A percentile compares a stretch with the other conserved stretches of the same genome.
phyloP scores from a whole-genome alignment of 2,797 vertebrate species.

The Melanotaenia parkinsoni region DNA sequence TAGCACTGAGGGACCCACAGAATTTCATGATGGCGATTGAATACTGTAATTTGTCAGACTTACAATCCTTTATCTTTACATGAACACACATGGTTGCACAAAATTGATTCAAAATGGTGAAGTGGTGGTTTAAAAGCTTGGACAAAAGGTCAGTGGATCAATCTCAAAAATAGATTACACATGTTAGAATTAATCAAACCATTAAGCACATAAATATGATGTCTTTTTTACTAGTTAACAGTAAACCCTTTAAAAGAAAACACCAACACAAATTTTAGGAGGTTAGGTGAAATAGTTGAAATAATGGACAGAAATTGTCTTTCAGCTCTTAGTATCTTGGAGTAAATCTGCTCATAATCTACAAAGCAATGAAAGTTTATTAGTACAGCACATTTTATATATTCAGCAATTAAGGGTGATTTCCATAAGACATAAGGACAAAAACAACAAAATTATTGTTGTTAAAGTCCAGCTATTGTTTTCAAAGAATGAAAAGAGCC shows the following conservation, averaged over 20 bases:
- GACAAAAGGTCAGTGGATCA: background rate
- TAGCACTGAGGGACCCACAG: background rate
- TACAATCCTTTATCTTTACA: background rate
- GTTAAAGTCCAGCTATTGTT: background rate
- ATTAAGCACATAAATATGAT: background rate
- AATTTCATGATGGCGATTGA: background rate
- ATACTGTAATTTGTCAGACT: background rate
- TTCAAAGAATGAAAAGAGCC: background rate
- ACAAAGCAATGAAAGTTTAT: background rate
- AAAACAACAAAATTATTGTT: background rate
- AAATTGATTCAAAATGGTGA: slow-evolving; percentile 2
- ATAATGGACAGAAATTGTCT: background rate
- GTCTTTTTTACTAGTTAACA: background rate
- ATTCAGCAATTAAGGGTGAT: background rate
- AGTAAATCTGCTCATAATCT: background rate
- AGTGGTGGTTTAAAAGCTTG: background rate
- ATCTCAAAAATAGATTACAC: background rate
- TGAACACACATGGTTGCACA: slow-evolving; percentile 1
- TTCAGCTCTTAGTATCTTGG: background rate
- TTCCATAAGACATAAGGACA: background rate
- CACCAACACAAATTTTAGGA: background rate
- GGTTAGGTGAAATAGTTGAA: background rate
- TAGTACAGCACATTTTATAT: background rate
- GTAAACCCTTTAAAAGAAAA: background rate
- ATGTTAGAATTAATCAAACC: background rate